Base-by-base conservation (phyloP, 2,888 invertebrate species). In the Drosophila longiperda region DNA sequence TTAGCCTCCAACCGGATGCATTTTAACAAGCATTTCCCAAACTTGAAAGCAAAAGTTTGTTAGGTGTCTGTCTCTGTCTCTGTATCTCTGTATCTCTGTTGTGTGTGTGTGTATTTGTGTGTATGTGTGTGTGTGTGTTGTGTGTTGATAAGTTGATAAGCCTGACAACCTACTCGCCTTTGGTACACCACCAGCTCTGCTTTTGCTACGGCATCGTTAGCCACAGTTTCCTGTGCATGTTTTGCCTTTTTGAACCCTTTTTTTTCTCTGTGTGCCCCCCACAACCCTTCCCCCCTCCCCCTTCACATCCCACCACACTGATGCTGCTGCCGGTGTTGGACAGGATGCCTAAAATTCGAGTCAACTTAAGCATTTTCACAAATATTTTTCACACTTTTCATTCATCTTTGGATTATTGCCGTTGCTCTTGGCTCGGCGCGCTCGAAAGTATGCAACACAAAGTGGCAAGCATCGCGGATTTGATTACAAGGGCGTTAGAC, bases 21-120 rank as follows among this genome's bases (percentile, higher is more conserved):
- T 82, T 87, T 88, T 87, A 87, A 87, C 87, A 84, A 87, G 89
- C 68, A 76, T 67, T 80, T 88, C 86, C 88, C 71, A 83, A 86
- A 88, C 80, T 83, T 88, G 83, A 88, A 87, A 87, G 88, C 78
- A 88, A 87, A 88, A 87, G 83, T 87, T 87, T 88, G 75, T 77
- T 78, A 75, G 75, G 73, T 77, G 76, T 77, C 62, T 70, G 64
- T 66, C 57, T 73, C 52, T 66, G 40, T 29, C 34, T 36, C 12
- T 36, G 33, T 32, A 15, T 33, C 23, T 48, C 20, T 72, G 48
- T 75, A n/a, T n/a, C n/a, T n/a, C n/a, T n/a, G n/a, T 23, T 76
- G 29, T 62, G 11, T 61, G 29, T 54, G 45, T 64, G n/a, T 17
- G 15, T 26, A 45, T 72, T 63, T 69, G 59, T 80, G 7, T 66